phyloP scores from a whole-genome alignment of 2,113 vertebrate species.

The Xerus inauris region DNA sequence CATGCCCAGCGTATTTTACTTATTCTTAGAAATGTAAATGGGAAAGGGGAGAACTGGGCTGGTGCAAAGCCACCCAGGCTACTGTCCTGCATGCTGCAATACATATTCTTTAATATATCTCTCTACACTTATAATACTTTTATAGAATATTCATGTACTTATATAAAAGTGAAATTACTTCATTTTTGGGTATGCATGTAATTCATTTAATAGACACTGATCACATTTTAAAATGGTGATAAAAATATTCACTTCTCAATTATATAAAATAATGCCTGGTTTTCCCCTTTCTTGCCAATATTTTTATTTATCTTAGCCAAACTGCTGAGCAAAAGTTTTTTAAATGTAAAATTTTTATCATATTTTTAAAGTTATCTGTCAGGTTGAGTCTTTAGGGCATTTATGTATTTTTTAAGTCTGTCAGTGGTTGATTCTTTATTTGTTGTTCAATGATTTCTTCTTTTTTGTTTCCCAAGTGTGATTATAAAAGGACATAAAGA shows the following conservation, averaged over 20 bases:
- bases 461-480: not conserved
- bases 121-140: not conserved
- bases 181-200: not conserved
- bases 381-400: not conserved
- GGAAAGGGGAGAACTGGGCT: not conserved
- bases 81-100: not conserved
- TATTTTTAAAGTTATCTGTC: not conserved
- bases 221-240: not conserved
- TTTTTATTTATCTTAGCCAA: not conserved
- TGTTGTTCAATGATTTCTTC: slow-evolving; percentile 1
- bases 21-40: not conserved
- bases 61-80: not conserved
- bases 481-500: not conserved
- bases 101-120: not conserved
- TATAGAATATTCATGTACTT: not conserved
- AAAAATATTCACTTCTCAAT: not conserved
- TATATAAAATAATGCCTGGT: not conserved
- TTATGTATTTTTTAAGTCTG: not conserved
- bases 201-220: not conserved
- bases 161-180: not conserved
- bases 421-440: not conserved
- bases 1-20: not conserved
- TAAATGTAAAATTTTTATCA: not conserved
- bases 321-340: not conserved
- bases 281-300: not conserved